Percentiles rank a stretch among this genome's conserved stretches.
Evolutionary conservation across 2,113 vertebrate species (phyloP).

Genomic region (Antechinus flavipes): DNA sequence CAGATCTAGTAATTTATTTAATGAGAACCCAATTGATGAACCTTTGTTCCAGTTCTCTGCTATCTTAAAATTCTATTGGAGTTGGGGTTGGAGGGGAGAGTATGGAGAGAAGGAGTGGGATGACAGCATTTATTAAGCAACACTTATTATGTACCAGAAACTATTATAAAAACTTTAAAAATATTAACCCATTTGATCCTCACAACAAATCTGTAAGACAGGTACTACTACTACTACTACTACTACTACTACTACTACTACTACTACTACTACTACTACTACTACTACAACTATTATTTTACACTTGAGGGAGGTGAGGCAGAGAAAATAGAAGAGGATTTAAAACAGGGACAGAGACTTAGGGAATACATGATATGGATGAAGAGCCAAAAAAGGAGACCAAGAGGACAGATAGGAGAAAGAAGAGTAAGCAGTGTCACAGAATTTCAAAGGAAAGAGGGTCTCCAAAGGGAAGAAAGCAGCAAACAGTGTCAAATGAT

Average conservation of each 20-base stretch:
- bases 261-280: too few relatives aligned
- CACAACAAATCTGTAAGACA: not conserved
- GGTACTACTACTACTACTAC: not conserved
- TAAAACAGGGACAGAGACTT: not conserved
- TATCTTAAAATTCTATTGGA: not conserved
- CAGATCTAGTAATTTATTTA: not conserved
- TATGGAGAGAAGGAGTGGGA: not conserved
- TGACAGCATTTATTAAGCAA: not conserved
- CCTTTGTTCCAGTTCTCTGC: not conserved
- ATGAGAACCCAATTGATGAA: not conserved
- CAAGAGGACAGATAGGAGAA: not conserved
- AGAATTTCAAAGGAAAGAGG: not conserved
- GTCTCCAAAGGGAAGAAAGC: not conserved
- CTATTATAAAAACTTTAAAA: not conserved
- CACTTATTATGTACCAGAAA: not conserved
- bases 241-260: too few relatives aligned
- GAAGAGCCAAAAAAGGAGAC: not conserved
- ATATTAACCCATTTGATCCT: not conserved
- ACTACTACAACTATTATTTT: not conserved
- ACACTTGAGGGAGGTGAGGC: not conserved
- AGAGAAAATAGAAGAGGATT: not conserved
- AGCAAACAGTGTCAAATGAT: not conserved
- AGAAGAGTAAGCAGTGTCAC: not conserved
- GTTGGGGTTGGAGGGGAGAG: not conserved
- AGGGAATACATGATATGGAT: not conserved